These are phyloP conservation scores for Diorhabda carinulata DNA, from an alignment of 1,140 invertebrate species.

Conservation along the genomic window DNA sequence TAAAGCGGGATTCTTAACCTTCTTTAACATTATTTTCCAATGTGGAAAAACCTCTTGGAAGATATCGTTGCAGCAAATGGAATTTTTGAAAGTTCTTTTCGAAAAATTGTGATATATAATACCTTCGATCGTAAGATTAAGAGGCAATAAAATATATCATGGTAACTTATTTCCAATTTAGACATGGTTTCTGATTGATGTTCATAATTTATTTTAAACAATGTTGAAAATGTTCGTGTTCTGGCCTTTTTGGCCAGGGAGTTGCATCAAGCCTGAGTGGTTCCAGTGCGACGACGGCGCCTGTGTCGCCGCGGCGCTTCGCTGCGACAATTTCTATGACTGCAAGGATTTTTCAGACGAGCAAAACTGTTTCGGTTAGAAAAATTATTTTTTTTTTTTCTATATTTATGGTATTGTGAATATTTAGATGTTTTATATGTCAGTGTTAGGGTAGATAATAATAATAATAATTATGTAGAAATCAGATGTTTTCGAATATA, in stretches of 20 bases:
- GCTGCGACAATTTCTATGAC: constrained; percentile 84
- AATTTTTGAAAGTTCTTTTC: too few species aligned
- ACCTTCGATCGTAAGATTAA: too few species aligned
- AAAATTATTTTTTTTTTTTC: neutral
- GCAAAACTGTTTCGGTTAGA: constrained; percentile 74
- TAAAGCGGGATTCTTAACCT: too few species aligned
- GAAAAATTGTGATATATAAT: too few species aligned
- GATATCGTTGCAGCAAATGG: too few species aligned
- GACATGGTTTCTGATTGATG: too few species aligned
- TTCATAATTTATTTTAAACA: neutral
- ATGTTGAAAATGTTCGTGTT: constrained; percentile 34
- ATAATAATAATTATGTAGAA: neutral
- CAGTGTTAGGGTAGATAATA: constrained; percentile 13
- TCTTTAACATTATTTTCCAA: too few species aligned
- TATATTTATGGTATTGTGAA: constrained; percentile 14
- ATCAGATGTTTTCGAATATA: too few species aligned
- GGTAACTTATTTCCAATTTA: too few species aligned
- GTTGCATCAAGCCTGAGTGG: constrained; percentile 60
- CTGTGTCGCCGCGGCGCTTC: constrained; percentile 63
- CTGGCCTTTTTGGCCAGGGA: constrained; percentile 46
- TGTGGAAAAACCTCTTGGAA: too few species aligned
- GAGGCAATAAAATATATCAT: too few species aligned
- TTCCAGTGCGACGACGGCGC: constrained; percentile 62
- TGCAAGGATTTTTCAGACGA: constrained; percentile 90
- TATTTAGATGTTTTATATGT: constrained; percentile 21